Conservation (phyloP, 2,888 invertebrate species). For the Lochmaea capreae region DNA sequence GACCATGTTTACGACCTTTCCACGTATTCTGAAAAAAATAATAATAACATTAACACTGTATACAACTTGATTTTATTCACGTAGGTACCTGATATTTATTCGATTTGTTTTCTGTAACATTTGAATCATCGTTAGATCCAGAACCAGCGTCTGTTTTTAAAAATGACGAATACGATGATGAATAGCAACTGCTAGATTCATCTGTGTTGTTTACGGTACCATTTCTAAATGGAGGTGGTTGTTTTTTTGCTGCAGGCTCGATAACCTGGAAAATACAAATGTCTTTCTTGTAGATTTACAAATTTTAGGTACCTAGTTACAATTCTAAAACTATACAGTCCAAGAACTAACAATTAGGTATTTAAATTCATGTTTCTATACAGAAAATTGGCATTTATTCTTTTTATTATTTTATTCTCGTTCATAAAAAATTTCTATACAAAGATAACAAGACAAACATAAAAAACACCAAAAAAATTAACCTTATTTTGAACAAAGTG, state of each 20-base stretch:
- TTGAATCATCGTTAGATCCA: constrained; percentile 63
- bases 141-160: constrained; percentile 73
- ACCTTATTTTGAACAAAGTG: constrained; percentile 59
- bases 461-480: constrained; percentile 39
- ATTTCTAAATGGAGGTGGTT: constrained; percentile 22
- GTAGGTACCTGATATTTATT: constrained; percentile 55
- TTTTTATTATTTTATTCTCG: no score
- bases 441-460: constrained; percentile 12
- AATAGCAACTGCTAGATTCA: constrained; percentile 75
- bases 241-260: constrained; percentile 18
- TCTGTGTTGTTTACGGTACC: constrained; percentile 49
- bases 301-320: not conserved
- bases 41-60: not conserved
- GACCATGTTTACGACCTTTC: constrained; percentile 62
- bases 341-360: no score
- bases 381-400: no score
- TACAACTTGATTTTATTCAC: constrained; percentile 26
- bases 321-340: not conserved
- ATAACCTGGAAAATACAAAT: constrained; percentile 25
- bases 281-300: not conserved
- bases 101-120: constrained; percentile 55
- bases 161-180: constrained; percentile 79
- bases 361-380: no score
- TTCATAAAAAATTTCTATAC: no score
- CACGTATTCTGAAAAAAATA: constrained; percentile 36